Base-by-base conservation (phyloP, 2,113 vertebrate species). In the Bos javanicus region DNA sequence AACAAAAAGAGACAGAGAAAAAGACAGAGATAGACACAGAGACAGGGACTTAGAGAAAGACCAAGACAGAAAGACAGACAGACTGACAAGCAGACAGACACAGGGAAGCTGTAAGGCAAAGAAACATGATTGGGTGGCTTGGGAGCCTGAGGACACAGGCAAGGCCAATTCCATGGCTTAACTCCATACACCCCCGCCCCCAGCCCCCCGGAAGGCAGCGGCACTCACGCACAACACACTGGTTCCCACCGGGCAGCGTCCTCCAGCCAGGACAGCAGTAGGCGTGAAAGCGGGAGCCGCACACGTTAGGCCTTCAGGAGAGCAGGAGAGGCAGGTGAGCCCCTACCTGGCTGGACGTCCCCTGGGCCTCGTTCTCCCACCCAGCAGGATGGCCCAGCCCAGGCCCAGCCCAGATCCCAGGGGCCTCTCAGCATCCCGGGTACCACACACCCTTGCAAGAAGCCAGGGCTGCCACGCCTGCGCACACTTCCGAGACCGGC, bases 231-330 rank as follows among this genome's bases (percentile, higher is more conserved):
- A 99, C 99, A 14, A 99, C 99, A 98, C 99, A 99, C 98, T 99
- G 99, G 98, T 99, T 99, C 92, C 99, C 99, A 78, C 99, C 99
- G 0, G 99, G 99, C 96, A 99, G 98, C 0, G 99, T 99, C 98
- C 99, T 99, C 99, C 99, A 99, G 93, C 99, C 99, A 0, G 99
- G 99, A 78, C 99, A 99, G 98, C 99, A 99, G 98, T 99, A 99
- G 62, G 99, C 99, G 14, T 99, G 99, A 98, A 99, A 99, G 92
- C 99, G 99, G 23, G 99, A 99, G 96, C 99, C 99, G 6, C 99
- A 99, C 92, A 99, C 99, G 3, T 99, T 99, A 1, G 99, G 99
- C 94, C 99, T 97, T 99, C 80, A 78, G 54, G 82, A 98, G 50
- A 97, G 71, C 74, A 92, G 36, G 28, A 8, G 23, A 12, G 59